Evolutionary conservation across 2,113 vertebrate species (phyloP).

Genomic region (Podiceps cristatus): DNA sequence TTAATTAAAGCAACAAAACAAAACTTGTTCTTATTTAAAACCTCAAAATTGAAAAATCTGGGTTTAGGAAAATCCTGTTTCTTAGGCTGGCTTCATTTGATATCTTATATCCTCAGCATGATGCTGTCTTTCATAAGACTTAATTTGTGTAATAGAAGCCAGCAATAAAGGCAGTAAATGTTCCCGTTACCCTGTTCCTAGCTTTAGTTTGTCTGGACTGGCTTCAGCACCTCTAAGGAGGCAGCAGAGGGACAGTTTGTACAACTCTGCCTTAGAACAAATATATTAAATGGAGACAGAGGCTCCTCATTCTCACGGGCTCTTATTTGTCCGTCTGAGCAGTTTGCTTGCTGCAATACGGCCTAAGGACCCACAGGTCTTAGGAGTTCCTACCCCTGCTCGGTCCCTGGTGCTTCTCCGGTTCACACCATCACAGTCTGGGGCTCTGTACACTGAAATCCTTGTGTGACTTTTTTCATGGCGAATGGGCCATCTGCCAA

Average conservation of each 20-base stretch:
- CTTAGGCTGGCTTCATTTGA: slow-evolving; percentile 25
- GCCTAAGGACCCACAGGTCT: neutral
- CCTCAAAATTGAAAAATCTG: slow-evolving; percentile 14
- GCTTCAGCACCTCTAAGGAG: slow-evolving; percentile 39
- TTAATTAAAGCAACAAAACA: slow-evolving; percentile 34
- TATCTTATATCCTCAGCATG: slow-evolving; percentile 49
- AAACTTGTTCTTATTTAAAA: slow-evolving; percentile 6
- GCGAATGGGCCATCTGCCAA: slow-evolving; percentile 43
- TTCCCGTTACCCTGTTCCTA: slow-evolving; percentile 3
- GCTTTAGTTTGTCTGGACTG: slow-evolving; percentile 40
- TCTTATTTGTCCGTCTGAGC: neutral
- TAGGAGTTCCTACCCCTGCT: neutral
- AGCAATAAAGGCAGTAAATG: slow-evolving; percentile 40
- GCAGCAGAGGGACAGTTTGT: slow-evolving; percentile 41
- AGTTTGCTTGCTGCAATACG: neutral
- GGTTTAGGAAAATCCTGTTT: neutral
- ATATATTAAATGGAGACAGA: neutral
- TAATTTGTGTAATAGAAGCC: slow-evolving; percentile 44
- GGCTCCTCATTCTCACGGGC: neutral
- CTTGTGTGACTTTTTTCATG: slow-evolving; percentile 30
- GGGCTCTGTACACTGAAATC: slow-evolving; percentile 50
- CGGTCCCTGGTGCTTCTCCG: neutral
- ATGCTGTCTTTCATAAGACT: slow-evolving; percentile 47
- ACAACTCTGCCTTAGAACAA: neutral
- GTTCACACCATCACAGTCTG: neutral